Percentiles rank a stretch among this genome's conserved stretches.
Evolutionary conservation across 2,888 invertebrate genomes (phyloP).

Genomic region (Tinea trinotella): DNA sequence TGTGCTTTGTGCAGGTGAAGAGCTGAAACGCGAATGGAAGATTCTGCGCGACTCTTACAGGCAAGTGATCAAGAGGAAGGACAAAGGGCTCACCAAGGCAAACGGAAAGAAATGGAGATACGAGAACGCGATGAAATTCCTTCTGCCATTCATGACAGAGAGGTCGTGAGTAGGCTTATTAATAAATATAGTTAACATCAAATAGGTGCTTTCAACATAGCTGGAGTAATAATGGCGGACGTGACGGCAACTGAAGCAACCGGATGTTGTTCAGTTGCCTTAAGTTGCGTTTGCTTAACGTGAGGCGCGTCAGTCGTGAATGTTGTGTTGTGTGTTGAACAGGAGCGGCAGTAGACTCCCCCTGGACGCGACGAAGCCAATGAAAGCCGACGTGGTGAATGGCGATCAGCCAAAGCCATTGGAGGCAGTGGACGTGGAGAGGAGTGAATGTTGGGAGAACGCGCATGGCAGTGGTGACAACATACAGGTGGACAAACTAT

Average conservation of each 20-base stretch:
- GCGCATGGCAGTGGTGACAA: not conserved
- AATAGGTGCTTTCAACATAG: no score
- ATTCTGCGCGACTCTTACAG: constrained; percentile 61
- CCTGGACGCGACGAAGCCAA: not conserved
- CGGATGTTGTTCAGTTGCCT: no score
- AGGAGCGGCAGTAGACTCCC: not conserved
- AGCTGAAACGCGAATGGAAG: constrained; percentile 62
- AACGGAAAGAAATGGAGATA: constrained; percentile 49
- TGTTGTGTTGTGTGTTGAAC: no score
- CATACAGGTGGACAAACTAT: not conserved
- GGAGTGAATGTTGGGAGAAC: not conserved
- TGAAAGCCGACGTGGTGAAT: not conserved
- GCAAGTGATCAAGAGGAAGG: constrained; percentile 51
- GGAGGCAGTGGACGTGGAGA: not conserved
- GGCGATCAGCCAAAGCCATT: not conserved
- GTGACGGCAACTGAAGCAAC: no score
- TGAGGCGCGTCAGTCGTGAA: no score
- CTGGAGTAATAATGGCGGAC: no score
- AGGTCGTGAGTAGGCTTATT: constrained; percentile 43
- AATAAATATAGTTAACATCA: no score
- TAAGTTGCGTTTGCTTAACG: no score
- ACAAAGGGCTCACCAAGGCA: not conserved
- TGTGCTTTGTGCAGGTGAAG: constrained; percentile 39
- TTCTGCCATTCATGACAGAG: constrained; percentile 58
- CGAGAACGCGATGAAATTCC: constrained; percentile 55